A percentile compares a stretch with the other conserved stretches of the same genome.
These are phyloP conservation scores for Subacronicta megacephala DNA, from an alignment of 2,888 invertebrate species.

Conservation along the genomic window DNA sequence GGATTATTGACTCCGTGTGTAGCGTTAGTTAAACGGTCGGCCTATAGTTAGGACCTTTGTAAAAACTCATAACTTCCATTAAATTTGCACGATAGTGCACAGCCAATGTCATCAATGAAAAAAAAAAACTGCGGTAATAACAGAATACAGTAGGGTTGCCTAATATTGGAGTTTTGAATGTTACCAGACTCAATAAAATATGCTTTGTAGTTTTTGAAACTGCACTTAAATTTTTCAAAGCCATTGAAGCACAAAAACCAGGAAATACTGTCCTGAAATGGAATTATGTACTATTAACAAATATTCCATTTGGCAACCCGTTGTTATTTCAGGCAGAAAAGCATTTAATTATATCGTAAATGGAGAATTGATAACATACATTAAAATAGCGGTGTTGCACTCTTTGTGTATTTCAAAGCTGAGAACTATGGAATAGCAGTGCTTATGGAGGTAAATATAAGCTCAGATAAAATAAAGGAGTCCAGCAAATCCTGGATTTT, in stretches of 20 bases:
- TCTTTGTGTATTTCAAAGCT: conserved; percentile 20
- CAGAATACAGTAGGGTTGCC: conserved; percentile 43
- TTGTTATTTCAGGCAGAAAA: conserved; percentile 6
- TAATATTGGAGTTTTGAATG: conserved; percentile 14
- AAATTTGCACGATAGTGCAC: conserved; percentile 22
- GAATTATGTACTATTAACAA: background rate
- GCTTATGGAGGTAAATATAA: background rate
- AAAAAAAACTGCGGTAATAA: conserved; percentile 5
- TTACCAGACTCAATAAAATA: conserved; percentile 26
- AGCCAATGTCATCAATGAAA: conserved; percentile 16
- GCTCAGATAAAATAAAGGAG: too few relatives aligned
- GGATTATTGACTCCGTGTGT: too few relatives aligned
- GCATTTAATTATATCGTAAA: conserved; percentile 36
- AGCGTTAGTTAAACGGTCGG: too few relatives aligned
- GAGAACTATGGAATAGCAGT: background rate
- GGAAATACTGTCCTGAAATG: background rate
- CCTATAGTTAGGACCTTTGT: conserved; percentile 10
- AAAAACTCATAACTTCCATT: conserved; percentile 14
- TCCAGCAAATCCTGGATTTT: too few relatives aligned
- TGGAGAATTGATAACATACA: conserved; percentile 48
- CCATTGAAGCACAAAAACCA: conserved; percentile 19
- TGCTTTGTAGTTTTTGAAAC: conserved; percentile 33
- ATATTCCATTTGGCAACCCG: conserved; percentile 40
- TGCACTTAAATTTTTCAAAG: conserved; percentile 28
- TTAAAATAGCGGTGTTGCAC: conserved; percentile 29